Base-by-base conservation (phyloP, 2,797 vertebrate species). In the Pelobates cultripes region DNA sequence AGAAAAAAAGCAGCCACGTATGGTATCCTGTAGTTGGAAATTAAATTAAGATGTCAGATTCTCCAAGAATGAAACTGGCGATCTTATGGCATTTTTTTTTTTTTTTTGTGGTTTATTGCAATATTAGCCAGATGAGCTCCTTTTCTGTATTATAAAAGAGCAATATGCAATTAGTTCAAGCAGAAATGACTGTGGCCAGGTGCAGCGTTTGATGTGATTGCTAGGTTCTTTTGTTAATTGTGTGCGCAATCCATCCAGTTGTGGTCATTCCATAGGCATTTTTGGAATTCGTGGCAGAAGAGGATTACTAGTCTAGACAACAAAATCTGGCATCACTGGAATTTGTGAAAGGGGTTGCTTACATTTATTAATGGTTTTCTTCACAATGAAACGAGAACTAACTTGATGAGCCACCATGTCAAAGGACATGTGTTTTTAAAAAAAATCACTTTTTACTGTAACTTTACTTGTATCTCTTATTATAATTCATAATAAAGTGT, bases 151-250 rank as follows among this genome's bases (percentile, higher is more conserved):
- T 82, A 76, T 76, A 71, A 85, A 81, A 84, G 79, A 69, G 66
- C 87, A 89, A 91, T 91, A 10, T 87, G 82, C 86, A 91, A 90
- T 93, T 92, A 92, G 88, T 89, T 92, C 88, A 87, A 91, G 86
- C 64, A 91, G 89, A 87, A 90, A 87, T 89, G 88, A 89, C 89
- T 86, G 85, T 0, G 66, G 85, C 87, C 92, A 94, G 92, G 91
- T 93, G 90, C 88, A 86, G 82, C 73, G 86, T 89, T 89, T 88
- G 90, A 91, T 91, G 87, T 86, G 74, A 89, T 83, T 86, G 75
- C 8, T 66, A 40, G 77, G 86, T 81, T 86, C 86, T 88, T 89
- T 90, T 90, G 89, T 89, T 86, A 85, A 85, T 85, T 87, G 86
- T 86, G 86, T 84, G 77, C 86, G 81, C 81, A 86, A 86, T 82